Base-by-base conservation (phyloP, 37 sponge, comb jelly and placozoan species). In the Oopsacas minuta region DNA sequence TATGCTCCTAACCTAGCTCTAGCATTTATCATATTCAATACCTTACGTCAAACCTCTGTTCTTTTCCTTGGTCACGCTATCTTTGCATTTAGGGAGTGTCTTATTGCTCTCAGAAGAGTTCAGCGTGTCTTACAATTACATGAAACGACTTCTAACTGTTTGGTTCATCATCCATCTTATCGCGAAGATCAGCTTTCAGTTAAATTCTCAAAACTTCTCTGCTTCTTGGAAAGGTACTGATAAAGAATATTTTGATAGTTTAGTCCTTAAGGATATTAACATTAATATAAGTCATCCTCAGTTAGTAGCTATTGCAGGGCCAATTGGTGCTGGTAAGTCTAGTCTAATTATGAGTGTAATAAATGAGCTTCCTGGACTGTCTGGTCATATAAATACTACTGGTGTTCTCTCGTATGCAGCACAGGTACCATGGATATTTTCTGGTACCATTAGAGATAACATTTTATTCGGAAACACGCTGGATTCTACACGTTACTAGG, bases 381-480 rank as follows among this genome's bases (percentile, higher is more conserved):
- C 75, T n/a, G 75, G 75, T 10, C 28, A 12, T 10, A 61, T 61
- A 10, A 20, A 25, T 5, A n/a, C 28, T 12, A 25, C 75, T 25
- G 75, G 75, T 7, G 75, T 61, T 5, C 20, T 61, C 1, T 61
- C 75, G 7, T 61, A 61, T 12, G 75, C 75, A 32, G 75, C 75
- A 20, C 75, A 61, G 75, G 75, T 25, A 20, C 75, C 75, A 61
- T 61, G 75, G 75, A 61, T 61, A 61, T 61, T 61, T 34, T 61
- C 75, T 12, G 75, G 75, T 34, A 84, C 85, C 39, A 69, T 84
- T 22, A 38, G 35, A 38, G 85, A 84, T 15, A 84, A 84, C 30
- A 84, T 84, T 20, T n/a, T 84, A 39, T 84, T 84, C 53, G 85
- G 85, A 20, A 20, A 15, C 8, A 81, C 42, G 5, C 39, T 84